A percentile compares a stretch with the other conserved stretches of the same genome.
phyloP scores from a whole-genome alignment of 1,140 invertebrate genomes.

The Papilio glaucus region DNA sequence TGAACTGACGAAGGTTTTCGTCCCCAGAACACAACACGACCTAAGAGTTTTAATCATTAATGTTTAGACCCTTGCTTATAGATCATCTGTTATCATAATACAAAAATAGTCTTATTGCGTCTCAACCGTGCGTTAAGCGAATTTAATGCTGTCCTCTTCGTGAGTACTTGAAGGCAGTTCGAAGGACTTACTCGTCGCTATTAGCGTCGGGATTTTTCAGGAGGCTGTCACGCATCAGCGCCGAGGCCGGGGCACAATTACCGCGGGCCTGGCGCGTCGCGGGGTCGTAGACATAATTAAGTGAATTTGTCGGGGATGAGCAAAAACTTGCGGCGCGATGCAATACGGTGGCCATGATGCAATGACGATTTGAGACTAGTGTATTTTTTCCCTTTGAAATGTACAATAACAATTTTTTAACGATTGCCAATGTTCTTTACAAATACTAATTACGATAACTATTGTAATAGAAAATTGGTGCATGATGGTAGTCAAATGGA shows the following conservation, averaged over 20 bases:
- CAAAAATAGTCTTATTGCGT: too few relatives aligned
- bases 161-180: conserved; percentile 10
- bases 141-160: not conserved
- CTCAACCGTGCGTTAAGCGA: not conserved
- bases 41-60: too few relatives aligned
- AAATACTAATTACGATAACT: too few relatives aligned
- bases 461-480: too few relatives aligned
- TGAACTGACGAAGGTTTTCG: too few relatives aligned
- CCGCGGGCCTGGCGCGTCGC: conserved; percentile 56
- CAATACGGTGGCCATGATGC: conserved; percentile 39
- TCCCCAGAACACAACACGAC: too few relatives aligned
- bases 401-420: too few relatives aligned
- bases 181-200: conserved; percentile 5
- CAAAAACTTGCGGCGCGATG: conserved; percentile 60
- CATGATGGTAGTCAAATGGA: too few relatives aligned
- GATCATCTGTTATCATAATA: too few relatives aligned
- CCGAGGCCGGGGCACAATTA: conserved; percentile 52
- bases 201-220: not conserved
- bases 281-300: conserved; percentile 75
- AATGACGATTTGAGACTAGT: not conserved
- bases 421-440: too few relatives aligned
- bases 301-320: conserved; percentile 63
- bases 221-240: conserved; percentile 22
- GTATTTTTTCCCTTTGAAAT: not conserved
- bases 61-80: too few relatives aligned